Evolutionary conservation across 2,797 vertebrate species (phyloP).

Genomic region (Psittacula derbiana): DNA sequence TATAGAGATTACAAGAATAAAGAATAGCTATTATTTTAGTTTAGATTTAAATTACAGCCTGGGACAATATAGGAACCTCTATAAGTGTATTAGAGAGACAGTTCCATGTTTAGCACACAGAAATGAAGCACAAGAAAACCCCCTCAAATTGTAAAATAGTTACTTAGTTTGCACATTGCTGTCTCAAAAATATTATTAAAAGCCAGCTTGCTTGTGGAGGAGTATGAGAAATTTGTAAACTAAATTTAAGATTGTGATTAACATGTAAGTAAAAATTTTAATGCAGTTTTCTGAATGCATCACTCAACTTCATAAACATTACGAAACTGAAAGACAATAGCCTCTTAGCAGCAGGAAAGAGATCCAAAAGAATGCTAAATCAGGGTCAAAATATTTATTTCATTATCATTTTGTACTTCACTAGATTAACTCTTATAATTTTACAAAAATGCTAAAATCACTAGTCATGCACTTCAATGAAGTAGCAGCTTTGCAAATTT

Average conservation of each 20-base stretch:
- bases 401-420: not conserved
- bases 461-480: conserved; percentile 27
- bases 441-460: conserved; percentile 53
- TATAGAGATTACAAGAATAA: not conserved
- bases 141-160: not conserved
- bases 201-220: not conserved
- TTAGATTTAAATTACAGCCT: not conserved
- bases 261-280: not conserved
- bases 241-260: not conserved
- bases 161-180: not conserved
- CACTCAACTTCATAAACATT: not conserved
- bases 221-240: not conserved
- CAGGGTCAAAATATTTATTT: conserved; percentile 4
- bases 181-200: not conserved
- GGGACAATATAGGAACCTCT: not conserved
- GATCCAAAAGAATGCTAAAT: conserved; percentile 32
- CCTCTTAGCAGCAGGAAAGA: not conserved
- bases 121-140: not conserved
- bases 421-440: conserved; percentile 7
- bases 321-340: not conserved
- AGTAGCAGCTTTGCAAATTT: conserved; percentile 38
- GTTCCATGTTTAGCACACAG: not conserved
- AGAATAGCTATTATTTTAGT: not conserved
- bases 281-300: not conserved
- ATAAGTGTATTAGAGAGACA: not conserved